A percentile compares a stretch with the other conserved stretches of the same genome.
phyloP scores from a whole-genome alignment of 2,888 invertebrate genomes.

The Himalopsyche tibetana region DNA sequence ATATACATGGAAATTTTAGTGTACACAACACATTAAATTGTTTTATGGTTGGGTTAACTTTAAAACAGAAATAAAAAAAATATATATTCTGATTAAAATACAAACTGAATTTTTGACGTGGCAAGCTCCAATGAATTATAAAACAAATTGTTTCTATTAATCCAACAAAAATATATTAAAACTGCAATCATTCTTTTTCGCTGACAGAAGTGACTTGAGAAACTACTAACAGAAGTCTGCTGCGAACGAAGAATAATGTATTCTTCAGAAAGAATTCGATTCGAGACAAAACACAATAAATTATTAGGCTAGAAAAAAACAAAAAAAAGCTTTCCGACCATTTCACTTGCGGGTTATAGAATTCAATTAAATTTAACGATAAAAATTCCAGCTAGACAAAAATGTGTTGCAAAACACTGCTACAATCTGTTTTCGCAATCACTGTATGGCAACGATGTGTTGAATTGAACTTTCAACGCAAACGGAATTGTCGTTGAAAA shows the following conservation, averaged over 20 bases:
- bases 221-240: conserved; percentile 22
- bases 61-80: not conserved
- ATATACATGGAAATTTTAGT: too few species aligned
- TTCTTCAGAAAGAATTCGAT: conserved; percentile 11
- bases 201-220: conserved; percentile 28
- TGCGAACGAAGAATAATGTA: conserved; percentile 25
- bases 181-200: conserved; percentile 35
- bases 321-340: not conserved
- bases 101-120: not conserved
- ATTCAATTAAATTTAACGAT: conserved; percentile 28
- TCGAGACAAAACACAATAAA: conserved; percentile 26
- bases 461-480: too few species aligned
- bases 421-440: not conserved
- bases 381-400: not conserved
- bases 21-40: too few species aligned
- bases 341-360: conserved; percentile 40
- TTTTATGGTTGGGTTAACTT: too few species aligned
- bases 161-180: conserved; percentile 10
- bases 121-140: not conserved
- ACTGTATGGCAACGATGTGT: not conserved
- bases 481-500: too few species aligned
- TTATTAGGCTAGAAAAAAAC: conserved; percentile 9
- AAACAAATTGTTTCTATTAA: not conserved
- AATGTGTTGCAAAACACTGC: not conserved
- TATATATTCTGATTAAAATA: not conserved